phyloP scores from a whole-genome alignment of 1,140 invertebrate species.

The Campoletis sonorensis region DNA sequence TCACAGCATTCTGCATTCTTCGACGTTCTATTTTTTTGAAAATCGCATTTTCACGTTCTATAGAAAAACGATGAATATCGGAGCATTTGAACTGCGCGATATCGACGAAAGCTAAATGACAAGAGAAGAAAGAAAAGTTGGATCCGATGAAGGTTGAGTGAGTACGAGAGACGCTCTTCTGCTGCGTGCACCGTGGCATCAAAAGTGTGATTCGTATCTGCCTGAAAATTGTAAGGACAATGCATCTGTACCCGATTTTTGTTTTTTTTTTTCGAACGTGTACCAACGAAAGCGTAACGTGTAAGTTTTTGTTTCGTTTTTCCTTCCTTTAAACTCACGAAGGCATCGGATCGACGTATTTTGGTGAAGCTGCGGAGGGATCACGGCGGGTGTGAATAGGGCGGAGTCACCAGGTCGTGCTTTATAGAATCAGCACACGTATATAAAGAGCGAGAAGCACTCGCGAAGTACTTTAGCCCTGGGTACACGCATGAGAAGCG shows the following conservation, averaged over 20 bases:
- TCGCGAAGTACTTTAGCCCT: constrained; percentile 27
- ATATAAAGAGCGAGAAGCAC: constrained; percentile 21
- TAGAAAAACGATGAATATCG: neutral
- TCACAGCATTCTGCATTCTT: too few species aligned
- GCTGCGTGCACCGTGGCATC: neutral
- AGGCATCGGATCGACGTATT: neutral
- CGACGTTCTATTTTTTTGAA: too few species aligned
- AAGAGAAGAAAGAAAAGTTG: neutral
- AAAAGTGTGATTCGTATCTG: neutral
- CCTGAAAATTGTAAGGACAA: neutral
- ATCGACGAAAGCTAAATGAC: neutral
- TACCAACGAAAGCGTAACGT: neutral
- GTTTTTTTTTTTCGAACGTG: neutral
- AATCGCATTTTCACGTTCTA: too few species aligned
- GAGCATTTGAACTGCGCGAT: neutral
- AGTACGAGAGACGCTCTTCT: neutral
- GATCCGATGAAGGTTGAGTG: neutral
- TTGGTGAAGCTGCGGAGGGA: neutral
- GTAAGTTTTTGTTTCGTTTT: neutral
- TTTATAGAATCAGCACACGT: neutral
- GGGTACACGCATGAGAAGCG: constrained; percentile 28
- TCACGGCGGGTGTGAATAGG: constrained; percentile 22
- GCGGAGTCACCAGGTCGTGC: constrained; percentile 2
- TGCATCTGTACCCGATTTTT: neutral
- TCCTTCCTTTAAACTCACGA: neutral